Evolutionary conservation across 2,797 vertebrate genomes (phyloP), one percentile per base, ranked within the genome.

Genomic region (Emydoidea blandingii): DNA sequence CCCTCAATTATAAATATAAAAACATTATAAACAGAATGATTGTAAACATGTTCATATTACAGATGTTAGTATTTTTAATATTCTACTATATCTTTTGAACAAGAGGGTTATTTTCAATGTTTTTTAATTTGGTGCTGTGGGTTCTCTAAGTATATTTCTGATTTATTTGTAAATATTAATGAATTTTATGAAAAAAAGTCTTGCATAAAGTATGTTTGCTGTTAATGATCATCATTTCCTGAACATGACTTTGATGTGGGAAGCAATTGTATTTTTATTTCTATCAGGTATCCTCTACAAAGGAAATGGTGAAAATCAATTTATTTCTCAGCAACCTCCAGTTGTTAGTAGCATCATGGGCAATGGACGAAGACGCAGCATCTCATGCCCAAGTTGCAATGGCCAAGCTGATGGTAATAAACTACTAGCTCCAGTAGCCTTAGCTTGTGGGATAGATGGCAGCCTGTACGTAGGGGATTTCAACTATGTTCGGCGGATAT

Each of bases 281-380:
- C 93, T 83, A 23, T 85, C 98, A 99, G 99, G 99, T 76, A 99
- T 99, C 87, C 98, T 99, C 27, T 99, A 99, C 98, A 99, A 99
- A 98, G 99, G 99, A 86, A 99, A 98, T 1, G 99, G 99, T 47
- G 99, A 99, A 98, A 99, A 99, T 96, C 99, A 99, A 91, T 99
- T 99, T 94, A 99, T 99, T 98, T 99, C 99, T 54, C 99, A 99
- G 91, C 99, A 99, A 95, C 99, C 99, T 2, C 99, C 99, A 0
- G 98, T 99, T 81, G 98, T 99, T 95, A 99, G 99, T 92, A 99
- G 99, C n/a, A 98, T 99, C 97, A 99, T 99, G 99, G 99, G 99
- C 54, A 99, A 99, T 0, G 99, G 99, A 3, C 98, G 99, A 23
- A 98, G 99, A n/a, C 98, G 99, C 41, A 99, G 99, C 98, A 99